phyloP scores from a whole-genome alignment of 2,797 vertebrate genomes.

The Thripadectes ignobilis region DNA sequence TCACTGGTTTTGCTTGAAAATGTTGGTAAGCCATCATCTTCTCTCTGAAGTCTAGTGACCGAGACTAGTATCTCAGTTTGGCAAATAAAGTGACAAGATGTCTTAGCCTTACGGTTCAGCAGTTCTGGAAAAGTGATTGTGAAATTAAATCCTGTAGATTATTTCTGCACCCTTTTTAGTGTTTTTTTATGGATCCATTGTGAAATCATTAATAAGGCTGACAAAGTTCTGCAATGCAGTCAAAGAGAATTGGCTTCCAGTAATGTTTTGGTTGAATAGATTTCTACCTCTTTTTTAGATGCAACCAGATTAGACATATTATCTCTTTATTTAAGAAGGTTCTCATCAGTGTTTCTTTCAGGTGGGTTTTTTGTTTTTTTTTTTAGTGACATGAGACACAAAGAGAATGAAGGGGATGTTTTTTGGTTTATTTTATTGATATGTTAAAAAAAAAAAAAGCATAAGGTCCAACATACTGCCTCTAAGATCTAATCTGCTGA shows the following conservation, averaged over 20 bases:
- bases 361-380: neutral
- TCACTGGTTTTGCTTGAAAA: neutral
- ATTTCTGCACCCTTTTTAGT: neutral
- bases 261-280: neutral
- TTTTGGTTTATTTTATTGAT: neutral
- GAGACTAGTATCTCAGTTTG: neutral
- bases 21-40: neutral
- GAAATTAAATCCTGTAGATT: constrained; percentile 8
- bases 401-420: neutral
- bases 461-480: rapidly evolving
- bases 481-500: neutral
- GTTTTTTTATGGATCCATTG: neutral
- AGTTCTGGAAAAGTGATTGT: neutral
- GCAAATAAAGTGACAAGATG: neutral
- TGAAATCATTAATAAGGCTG: neutral
- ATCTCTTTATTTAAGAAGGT: neutral
- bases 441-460: neutral
- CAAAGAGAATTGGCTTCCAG: neutral
- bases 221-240: neutral
- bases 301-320: neutral
- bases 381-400: neutral
- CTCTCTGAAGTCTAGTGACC: neutral
- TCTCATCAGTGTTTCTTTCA: neutral
- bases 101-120: neutral
- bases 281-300: neutral